These are phyloP conservation scores for Semnornis frantzii DNA, from an alignment of 2,113 vertebrate genomes.

Conservation along the genomic window DNA sequence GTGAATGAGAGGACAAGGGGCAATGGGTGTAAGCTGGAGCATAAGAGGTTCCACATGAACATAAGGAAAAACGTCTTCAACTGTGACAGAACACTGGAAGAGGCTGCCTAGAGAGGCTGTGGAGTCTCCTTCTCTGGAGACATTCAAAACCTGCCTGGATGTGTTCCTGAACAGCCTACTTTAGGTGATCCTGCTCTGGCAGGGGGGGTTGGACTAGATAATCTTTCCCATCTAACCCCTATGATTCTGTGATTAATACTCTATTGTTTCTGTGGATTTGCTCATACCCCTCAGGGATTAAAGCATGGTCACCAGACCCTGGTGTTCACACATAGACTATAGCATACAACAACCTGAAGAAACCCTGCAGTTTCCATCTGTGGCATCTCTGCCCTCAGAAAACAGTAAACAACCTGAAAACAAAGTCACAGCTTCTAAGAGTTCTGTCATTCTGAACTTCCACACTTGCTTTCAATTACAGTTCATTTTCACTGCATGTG, in stretches of 20 bases:
- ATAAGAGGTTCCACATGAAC: no score
- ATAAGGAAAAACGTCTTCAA: no score
- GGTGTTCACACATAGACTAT: background rate
- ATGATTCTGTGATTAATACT: background rate
- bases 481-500: background rate
- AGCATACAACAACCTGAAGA: background rate
- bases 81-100: no score
- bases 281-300: background rate
- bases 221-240: no score
- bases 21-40: no score
- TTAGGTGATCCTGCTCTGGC: no score
- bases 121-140: no score
- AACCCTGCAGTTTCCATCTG: background rate
- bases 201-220: no score
- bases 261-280: background rate
- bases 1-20: no score
- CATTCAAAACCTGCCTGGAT: no score
- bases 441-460: background rate
- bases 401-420: background rate
- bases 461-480: background rate
- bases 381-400: background rate
- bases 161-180: no score
- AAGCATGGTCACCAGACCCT: background rate
- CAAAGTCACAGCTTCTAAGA: background rate
- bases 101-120: no score